These are phyloP conservation scores for Pogonocichla stellata DNA, from an alignment of 2,113 vertebrate genomes.

Conservation along the genomic window DNA sequence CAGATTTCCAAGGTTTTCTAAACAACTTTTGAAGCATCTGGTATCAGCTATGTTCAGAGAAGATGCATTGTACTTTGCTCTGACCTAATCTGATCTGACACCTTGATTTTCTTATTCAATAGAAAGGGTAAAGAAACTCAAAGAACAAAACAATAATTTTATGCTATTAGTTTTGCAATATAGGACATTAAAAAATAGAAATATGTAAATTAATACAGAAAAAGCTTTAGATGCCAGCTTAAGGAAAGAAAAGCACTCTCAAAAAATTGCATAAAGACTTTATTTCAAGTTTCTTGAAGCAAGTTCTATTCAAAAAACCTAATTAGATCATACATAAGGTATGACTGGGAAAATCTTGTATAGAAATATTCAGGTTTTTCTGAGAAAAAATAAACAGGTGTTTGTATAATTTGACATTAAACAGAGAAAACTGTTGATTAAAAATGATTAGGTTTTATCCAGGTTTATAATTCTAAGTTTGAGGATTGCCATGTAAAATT, in stretches of 20 bases:
- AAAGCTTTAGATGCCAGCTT: background rate
- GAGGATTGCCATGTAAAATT: background rate
- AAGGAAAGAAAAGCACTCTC: background rate
- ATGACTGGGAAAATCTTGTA: background rate
- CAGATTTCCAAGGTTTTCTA: background rate
- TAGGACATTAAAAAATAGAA: background rate
- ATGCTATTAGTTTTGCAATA: background rate
- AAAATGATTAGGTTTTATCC: background rate
- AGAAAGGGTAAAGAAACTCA: background rate
- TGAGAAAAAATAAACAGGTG: background rate
- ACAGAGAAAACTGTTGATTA: background rate
- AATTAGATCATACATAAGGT: background rate
- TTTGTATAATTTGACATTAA: background rate
- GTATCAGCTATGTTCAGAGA: background rate
- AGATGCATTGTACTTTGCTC: background rate
- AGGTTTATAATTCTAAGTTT: background rate
- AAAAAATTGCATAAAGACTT: background rate
- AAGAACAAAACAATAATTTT: background rate
- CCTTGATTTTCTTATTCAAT: background rate
- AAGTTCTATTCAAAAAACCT: background rate
- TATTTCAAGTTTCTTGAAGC: background rate
- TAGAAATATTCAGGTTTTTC: background rate
- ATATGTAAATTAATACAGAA: background rate
- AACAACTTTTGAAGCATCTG: background rate
- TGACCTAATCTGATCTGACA: background rate